Conservation (phyloP, 2,113 vertebrate genomes). For the Epinephelus lanceolatus region DNA sequence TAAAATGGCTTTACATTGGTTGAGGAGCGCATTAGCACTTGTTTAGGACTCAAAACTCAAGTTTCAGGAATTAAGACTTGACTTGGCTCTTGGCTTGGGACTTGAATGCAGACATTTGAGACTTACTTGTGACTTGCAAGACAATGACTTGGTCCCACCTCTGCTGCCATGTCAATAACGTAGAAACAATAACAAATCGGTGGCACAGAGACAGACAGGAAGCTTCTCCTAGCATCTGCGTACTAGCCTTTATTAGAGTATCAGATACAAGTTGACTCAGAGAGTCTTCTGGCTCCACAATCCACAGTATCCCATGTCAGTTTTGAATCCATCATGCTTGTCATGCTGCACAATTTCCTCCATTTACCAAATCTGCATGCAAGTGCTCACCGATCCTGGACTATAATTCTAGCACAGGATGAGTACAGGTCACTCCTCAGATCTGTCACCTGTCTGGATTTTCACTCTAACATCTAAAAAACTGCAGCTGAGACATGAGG, state of each 20-base stretch:
- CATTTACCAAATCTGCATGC: neutral
- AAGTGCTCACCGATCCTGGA: no score
- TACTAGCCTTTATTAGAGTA: neutral
- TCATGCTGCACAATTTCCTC: neutral
- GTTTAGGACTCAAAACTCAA: no score
- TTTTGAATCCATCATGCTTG: conserved; percentile 32
- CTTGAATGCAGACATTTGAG: no score
- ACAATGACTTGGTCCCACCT: no score
- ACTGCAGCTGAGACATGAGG: conserved; percentile 17
- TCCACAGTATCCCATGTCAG: conserved; percentile 30
- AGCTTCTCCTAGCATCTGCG: conserved; percentile 4
- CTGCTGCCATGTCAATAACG: neutral
- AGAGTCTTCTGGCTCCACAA: conserved; percentile 24
- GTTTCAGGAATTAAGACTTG: no score
- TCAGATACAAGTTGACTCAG: conserved; percentile 42
- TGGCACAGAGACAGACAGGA: conserved; percentile 16
- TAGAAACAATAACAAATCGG: conserved; percentile 16
- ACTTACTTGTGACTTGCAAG: no score
- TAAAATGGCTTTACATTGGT: no score
- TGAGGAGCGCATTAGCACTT: no score
- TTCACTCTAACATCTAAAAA: neutral
- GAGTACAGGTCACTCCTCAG: neutral
- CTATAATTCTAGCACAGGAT: neutral
- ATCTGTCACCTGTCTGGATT: neutral
- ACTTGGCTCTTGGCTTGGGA: no score